A percentile compares a stretch with the other conserved stretches of the same genome.
These are phyloP conservation scores for Rhimphoctona megacephalus DNA, from an alignment of 2,888 invertebrate genomes.

Conservation along the genomic window DNA sequence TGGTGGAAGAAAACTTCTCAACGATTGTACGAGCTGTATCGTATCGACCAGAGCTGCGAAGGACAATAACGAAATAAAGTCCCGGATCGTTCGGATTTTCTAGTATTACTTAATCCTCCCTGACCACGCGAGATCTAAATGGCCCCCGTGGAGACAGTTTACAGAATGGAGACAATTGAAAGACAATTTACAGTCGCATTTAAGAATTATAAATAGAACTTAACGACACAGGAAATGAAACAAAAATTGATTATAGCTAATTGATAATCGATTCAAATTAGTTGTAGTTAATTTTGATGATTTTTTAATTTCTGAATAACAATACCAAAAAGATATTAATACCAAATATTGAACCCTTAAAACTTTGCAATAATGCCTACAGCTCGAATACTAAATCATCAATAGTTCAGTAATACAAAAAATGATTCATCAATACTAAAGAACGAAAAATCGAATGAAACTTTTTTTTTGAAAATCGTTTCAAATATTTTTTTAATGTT, in stretches of 20 bases:
- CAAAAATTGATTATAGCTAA: neutral
- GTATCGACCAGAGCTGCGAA: slow-evolving; percentile 91
- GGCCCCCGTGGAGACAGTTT: too few species aligned
- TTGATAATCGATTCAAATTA: neutral
- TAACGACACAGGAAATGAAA: neutral
- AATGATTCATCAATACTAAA: neutral
- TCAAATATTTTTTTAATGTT: slow-evolving; percentile 2
- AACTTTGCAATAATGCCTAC: neutral
- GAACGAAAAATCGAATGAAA: neutral
- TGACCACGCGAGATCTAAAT: neutral
- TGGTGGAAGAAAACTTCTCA: slow-evolving; percentile 93
- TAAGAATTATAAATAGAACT: neutral
- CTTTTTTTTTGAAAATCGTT: neutral
- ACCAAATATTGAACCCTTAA: neutral
- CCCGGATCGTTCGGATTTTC: slow-evolving; percentile 19
- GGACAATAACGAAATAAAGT: slow-evolving; percentile 42
- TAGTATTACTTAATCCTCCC: neutral
- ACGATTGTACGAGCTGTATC: slow-evolving; percentile 93
- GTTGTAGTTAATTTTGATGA: neutral
- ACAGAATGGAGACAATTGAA: too few species aligned
- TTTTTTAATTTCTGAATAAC: neutral
- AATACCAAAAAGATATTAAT: slow-evolving; percentile 8
- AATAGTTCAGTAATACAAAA: neutral
- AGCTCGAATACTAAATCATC: neutral
- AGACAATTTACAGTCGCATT: neutral